Evolutionary conservation across 2,797 vertebrate genomes (phyloP), one percentile per base, ranked within the genome.

Genomic region (Oreochromis mossambicus): DNA sequence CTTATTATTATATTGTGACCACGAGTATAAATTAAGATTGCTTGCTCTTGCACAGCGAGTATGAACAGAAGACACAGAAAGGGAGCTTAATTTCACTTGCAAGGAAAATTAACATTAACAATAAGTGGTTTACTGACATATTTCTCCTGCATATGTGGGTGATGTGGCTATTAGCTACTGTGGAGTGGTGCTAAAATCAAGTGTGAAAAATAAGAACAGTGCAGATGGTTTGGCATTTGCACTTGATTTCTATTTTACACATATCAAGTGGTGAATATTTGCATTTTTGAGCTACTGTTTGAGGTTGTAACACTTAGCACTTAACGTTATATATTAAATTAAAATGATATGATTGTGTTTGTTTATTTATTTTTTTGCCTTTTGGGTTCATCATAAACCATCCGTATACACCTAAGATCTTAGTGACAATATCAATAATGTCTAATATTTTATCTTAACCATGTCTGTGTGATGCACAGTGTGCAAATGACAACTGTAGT

Each of bases 131-230:
- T 87, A 56, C 77, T 51, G 85, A 92, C 91, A 92, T 87, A 90
- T 93, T 91, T 89, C 73, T 79, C 10, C 66, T 85, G 58, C 89
- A 86, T 91, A 87, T 93, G 91, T 91, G 81, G 79, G 77, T 82
- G 86, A 90, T 89, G 82, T 75, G 43, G 68, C 77, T 56, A 76
- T 83, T 73, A 81, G 79, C 82, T 79, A 15, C 36, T 50, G 46
- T 48, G 63, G 75, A 83, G 73, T 36, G 78, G 78, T 87, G 90
- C 77, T 87, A 86, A 90, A 86, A 61, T 15, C 36, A 61, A 82
- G 91, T 91, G 90, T 87, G 86, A 86, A 89, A 84, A 77, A 75
- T 52, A 86, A 84, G 54, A 79, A 61, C 50, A 80, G 61, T 76
- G 6, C 87, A 92, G 85, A 92, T 90, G 89, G 89, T 84, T 87